These are phyloP conservation scores for Drosophila cracens DNA, from an alignment of 2,888 invertebrate species.

Conservation along the genomic window DNA sequence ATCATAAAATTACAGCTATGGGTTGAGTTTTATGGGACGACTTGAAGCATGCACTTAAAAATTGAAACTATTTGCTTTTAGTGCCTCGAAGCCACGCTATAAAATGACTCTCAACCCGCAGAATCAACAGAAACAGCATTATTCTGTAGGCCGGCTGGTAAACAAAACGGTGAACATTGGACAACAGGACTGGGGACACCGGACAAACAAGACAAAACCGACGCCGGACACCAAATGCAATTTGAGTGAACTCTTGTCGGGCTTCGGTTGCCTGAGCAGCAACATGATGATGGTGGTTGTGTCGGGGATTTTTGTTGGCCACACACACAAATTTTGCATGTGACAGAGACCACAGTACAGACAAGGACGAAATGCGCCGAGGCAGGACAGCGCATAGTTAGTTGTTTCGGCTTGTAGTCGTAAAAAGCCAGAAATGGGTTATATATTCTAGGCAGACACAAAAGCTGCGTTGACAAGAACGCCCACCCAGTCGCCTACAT, in stretches of 20 bases:
- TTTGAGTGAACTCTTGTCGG: constrained; percentile 79
- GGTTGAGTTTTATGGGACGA: constrained; percentile 35
- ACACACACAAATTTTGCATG: constrained; percentile 75
- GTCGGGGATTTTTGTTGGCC: constrained; percentile 57
- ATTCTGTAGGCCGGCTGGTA: constrained; percentile 60
- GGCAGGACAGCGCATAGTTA: constrained; percentile 47
- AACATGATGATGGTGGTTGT: constrained; percentile 53
- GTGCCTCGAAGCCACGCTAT: constrained; percentile 31
- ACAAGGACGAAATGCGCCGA: constrained; percentile 20
- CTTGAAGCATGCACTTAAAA: constrained; percentile 53
- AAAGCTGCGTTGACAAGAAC: constrained; percentile 80
- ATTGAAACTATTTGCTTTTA: constrained; percentile 51
- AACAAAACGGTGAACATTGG: constrained; percentile 52
- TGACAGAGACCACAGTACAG: constrained; percentile 50
- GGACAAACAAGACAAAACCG: constrained; percentile 9
- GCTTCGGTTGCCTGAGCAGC: constrained; percentile 71
- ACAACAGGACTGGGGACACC: constrained; percentile 7
- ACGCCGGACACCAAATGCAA: constrained; percentile 71
- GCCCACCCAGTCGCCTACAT: constrained; percentile 48
- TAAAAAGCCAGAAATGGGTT: constrained; percentile 80
- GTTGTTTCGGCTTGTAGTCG: constrained; percentile 66
- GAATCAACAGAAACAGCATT: constrained; percentile 27
- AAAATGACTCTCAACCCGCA: constrained; percentile 22
- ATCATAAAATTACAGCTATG: constrained; percentile 25
- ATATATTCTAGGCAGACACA: constrained; percentile 75